Conservation (phyloP, 2,113 vertebrate species). For the Capreolus pygargus region DNA sequence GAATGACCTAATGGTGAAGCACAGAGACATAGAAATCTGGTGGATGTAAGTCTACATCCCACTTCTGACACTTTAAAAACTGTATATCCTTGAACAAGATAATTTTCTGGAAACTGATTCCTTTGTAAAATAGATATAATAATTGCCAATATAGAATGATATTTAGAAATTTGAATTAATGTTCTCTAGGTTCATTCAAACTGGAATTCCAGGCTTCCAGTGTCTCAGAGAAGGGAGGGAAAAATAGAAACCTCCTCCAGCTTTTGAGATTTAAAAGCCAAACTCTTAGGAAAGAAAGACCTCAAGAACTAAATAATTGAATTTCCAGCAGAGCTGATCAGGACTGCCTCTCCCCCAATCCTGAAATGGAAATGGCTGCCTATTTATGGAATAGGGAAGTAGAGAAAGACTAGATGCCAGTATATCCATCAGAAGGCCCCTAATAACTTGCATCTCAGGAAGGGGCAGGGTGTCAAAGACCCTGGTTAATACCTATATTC, state of each 20-base stretch:
- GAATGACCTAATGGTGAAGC: background rate
- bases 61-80: background rate
- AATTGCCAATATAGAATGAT: background rate
- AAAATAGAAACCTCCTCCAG: background rate
- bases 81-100: background rate
- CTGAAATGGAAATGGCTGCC: background rate
- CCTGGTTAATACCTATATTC: background rate
- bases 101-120: background rate
- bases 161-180: background rate
- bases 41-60: background rate
- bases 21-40: background rate
- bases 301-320: background rate
- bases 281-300: background rate
- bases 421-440: background rate
- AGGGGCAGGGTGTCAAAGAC: background rate
- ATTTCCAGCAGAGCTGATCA: background rate
- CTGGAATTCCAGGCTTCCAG: background rate
- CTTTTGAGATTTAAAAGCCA: background rate
- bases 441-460: background rate
- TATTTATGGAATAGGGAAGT: background rate
- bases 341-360: background rate
- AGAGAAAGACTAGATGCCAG: background rate
- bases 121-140: background rate
- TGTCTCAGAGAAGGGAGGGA: background rate
- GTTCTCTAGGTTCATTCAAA: background rate